These are phyloP conservation scores for Tuta absoluta DNA, from an alignment of 2,888 invertebrate species.

Conservation along the genomic window DNA sequence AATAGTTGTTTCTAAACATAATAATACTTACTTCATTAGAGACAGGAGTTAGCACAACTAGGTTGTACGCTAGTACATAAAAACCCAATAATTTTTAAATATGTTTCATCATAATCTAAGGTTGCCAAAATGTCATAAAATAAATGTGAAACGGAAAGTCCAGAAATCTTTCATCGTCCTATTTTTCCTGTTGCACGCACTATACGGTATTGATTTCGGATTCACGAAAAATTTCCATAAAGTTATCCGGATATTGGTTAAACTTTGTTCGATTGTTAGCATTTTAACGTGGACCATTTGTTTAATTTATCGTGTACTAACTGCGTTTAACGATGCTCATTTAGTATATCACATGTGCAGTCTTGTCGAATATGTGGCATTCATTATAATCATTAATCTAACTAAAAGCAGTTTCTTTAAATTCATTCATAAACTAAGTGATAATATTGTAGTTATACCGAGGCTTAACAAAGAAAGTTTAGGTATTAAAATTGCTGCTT, in stretches of 20 bases:
- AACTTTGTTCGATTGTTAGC: not conserved
- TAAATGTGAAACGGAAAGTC: not conserved
- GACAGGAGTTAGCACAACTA: no score
- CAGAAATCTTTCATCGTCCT: not conserved
- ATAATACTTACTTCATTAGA: no score
- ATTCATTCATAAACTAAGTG: not conserved
- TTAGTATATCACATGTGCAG: not conserved
- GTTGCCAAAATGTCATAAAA: not conserved
- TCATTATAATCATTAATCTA: not conserved
- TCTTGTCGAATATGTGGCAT: not conserved
- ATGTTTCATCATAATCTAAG: no score
- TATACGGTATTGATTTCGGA: not conserved
- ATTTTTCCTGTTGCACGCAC: not conserved
- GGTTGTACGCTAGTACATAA: no score
- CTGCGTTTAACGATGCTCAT: not conserved
- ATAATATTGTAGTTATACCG: not conserved
- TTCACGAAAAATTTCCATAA: not conserved
- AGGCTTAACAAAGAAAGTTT: not conserved
- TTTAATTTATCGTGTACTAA: not conserved
- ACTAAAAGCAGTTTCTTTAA: not conserved
- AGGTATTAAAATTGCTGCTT: not conserved
- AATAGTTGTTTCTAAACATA: no score
- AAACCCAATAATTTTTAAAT: no score
- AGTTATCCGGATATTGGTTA: not conserved
- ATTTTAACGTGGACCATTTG: not conserved